These are phyloP conservation scores for Tadarida brasiliensis DNA, from an alignment of 2,797 vertebrate genomes.

Conservation along the genomic window DNA sequence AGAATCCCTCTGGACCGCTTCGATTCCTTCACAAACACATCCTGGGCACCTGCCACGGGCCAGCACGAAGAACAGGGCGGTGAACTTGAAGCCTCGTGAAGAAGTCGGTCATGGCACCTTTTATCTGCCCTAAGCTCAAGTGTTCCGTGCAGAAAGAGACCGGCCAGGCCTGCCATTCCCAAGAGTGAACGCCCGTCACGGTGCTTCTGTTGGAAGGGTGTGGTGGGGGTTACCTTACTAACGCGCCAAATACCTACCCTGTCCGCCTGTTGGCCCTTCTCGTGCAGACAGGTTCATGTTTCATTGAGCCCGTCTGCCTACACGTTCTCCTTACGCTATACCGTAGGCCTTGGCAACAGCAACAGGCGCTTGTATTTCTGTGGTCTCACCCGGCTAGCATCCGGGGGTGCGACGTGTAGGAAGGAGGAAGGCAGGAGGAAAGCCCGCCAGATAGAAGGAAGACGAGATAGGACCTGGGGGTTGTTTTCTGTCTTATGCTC, in stretches of 20 bases:
- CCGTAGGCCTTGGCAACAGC: accelerated
- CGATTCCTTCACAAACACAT: accelerated
- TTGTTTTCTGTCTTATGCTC: background rate
- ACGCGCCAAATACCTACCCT: accelerated
- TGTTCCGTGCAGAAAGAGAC: background rate
- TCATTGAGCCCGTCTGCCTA: background rate
- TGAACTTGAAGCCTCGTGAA: background rate
- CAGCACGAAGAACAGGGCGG: background rate
- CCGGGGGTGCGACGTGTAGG: background rate
- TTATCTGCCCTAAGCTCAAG: background rate
- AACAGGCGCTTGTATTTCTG: background rate
- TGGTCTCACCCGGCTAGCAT: background rate
- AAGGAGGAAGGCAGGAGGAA: background rate
- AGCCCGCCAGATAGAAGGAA: background rate
- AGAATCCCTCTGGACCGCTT: background rate
- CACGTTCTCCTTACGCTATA: background rate
- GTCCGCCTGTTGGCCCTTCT: background rate
- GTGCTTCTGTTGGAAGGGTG: background rate
- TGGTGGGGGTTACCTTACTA: background rate
- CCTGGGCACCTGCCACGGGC: background rate
- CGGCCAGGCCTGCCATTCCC: background rate
- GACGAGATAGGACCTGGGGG: background rate
- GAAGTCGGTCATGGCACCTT: background rate
- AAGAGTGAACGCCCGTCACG: accelerated
- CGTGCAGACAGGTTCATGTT: accelerated